Evolutionary conservation across 2,113 vertebrate genomes (phyloP), one percentile per base, ranked within the genome.

Genomic region (Amphiprion percula): DNA sequence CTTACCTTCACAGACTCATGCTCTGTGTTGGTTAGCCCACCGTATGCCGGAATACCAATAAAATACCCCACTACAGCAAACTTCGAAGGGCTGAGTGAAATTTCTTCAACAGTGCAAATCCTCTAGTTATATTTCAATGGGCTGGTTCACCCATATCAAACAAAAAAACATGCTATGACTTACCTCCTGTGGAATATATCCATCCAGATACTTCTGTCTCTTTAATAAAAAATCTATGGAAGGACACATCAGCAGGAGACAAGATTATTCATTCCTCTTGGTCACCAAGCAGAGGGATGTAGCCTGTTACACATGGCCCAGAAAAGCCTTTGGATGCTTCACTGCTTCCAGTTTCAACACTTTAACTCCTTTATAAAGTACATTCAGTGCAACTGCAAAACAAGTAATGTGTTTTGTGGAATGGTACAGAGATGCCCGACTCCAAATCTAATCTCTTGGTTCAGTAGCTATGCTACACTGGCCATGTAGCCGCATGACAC

Each of bases 401-500:
- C 50, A 84, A 82, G 82, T 80, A 63, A 69, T 79, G 79, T 71
- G 76, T 76, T 83, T 87, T 76, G 69, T 33, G 60, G 70, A 71
- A 64, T 71, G 49, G 47, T 19, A 44, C 44, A 0, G 4, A 66
- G 2, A 66, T 55, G 33, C 47, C 21, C 7, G n/a, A 59, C 69
- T 68, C 61, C 59, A 82, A 81, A 85, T 85, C 73, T 81, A 87
- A 87, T 86, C 71, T 84, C 80, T 24, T 78, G 81, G 72, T 90
- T 90, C 79, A 84, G 73, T 83, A 70, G 78, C 74, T 83, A 66
- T 76, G 69, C 76, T 66, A 69, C 84, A n/a, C 59, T 62, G 73
- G 74, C 49, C 62, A 26, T 77, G 83, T 68, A 72, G 68, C 70
- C 55, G 68, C 74, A 67, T 80, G 86, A 84, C 84, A 80, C 60